Evolutionary conservation across 2,113 vertebrate genomes (phyloP).

Genomic region (Antennarius striatus): DNA sequence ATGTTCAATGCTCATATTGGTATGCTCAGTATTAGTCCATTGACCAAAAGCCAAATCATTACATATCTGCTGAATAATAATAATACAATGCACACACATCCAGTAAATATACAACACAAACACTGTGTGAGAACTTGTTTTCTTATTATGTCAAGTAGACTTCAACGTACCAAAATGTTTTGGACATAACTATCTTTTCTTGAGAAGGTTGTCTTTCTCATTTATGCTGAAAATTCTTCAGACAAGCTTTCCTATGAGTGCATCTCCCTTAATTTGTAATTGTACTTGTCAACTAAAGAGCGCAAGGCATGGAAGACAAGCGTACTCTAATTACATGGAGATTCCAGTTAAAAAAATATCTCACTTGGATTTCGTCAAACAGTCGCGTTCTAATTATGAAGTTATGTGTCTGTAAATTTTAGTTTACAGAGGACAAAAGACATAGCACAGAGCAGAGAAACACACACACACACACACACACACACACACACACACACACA

Average conservation of each 20-base stretch:
- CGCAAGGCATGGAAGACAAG: constrained; percentile 49
- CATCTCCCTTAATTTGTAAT: constrained; percentile 68
- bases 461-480: too few relatives aligned
- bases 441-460: background rate
- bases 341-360: constrained; percentile 66
- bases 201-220: constrained; percentile 32
- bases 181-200: constrained; percentile 47
- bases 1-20: background rate
- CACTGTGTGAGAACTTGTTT: too few relatives aligned
- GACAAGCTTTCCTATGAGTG: constrained; percentile 37
- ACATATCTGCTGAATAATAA: background rate
- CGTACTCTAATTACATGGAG: constrained; percentile 57
- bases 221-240: constrained; percentile 46
- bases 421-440: constrained; percentile 15
- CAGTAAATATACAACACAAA: background rate
- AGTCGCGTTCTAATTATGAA: constrained; percentile 57
- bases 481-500: too few relatives aligned
- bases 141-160: constrained; percentile 49
- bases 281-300: constrained; percentile 61
- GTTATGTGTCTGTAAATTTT: constrained; percentile 37
- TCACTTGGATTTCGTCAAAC: constrained; percentile 69
- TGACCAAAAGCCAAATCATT: background rate
- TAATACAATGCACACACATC: background rate
- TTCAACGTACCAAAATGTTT: constrained; percentile 38
- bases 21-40: too few relatives aligned